These are phyloP conservation scores for Diachasma alloeum DNA, from an alignment of 1,140 invertebrate genomes.

Conservation along the genomic window DNA sequence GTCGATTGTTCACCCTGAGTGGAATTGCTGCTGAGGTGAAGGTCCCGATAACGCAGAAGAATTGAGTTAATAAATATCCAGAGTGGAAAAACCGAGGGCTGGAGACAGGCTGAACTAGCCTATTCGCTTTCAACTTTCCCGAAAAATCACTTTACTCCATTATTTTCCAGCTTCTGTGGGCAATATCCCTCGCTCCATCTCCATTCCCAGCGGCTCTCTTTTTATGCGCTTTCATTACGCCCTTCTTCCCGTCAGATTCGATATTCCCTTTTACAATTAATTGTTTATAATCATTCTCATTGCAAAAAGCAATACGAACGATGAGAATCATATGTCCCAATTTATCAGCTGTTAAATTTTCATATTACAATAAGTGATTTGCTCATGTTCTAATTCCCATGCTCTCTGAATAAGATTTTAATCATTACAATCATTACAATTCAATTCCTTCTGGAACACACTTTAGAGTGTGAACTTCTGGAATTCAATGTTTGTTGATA, in stretches of 20 bases:
- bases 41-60: background rate
- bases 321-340: background rate
- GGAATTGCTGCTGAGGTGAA: background rate
- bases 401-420: no score
- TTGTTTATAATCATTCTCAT: background rate
- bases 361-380: no score
- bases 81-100: background rate
- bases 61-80: slow-evolving; percentile 6
- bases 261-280: background rate
- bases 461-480: no score
- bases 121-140: slow-evolving; percentile 61
- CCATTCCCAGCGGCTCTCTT: background rate
- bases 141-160: slow-evolving; percentile 63
- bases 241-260: background rate
- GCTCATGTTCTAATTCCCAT: no score
- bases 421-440: no score
- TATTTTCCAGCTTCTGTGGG: slow-evolving; percentile 46
- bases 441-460: no score
- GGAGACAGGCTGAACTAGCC: slow-evolving; percentile 11
- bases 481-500: no score
- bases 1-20: background rate
- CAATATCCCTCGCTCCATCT: background rate
- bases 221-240: background rate
- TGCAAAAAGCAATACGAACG: background rate
- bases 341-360: no score